These are phyloP conservation scores for Crepidodera aurea DNA, from an alignment of 2,888 invertebrate genomes.

Conservation along the genomic window DNA sequence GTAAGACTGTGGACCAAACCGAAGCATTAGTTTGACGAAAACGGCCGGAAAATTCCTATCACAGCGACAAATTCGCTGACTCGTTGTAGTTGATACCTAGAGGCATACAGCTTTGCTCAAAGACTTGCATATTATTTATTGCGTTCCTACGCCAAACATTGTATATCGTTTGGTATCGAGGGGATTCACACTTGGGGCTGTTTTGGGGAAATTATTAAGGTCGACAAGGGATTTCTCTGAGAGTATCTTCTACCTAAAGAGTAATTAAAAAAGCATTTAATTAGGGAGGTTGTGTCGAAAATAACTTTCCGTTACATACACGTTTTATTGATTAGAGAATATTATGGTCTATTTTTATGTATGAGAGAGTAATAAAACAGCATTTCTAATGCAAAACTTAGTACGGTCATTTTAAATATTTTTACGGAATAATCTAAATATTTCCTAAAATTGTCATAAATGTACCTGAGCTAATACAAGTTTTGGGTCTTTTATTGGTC, in stretches of 20 bases:
- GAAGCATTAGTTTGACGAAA: conserved; percentile 6
- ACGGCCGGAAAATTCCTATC: not conserved
- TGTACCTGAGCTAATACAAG: too few relatives aligned
- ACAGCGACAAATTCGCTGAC: conserved; percentile 40
- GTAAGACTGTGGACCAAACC: conserved; percentile 43
- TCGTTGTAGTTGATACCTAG: conserved; percentile 58
- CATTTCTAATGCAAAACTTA: too few relatives aligned
- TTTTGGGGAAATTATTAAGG: conserved; percentile 34
- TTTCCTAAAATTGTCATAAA: too few relatives aligned
- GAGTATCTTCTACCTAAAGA: conserved; percentile 2
- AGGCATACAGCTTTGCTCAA: conserved; percentile 60
- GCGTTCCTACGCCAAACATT: conserved; percentile 62
- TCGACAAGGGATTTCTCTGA: conserved; percentile 15
- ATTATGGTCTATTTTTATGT: too few relatives aligned
- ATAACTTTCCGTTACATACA: not conserved
- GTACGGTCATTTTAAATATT: too few relatives aligned
- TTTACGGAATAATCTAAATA: too few relatives aligned
- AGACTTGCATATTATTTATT: conserved; percentile 64
- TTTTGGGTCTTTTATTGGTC: too few relatives aligned
- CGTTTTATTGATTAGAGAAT: too few relatives aligned
- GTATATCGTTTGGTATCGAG: conserved; percentile 50
- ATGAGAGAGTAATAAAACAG: too few relatives aligned
- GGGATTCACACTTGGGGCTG: conserved; percentile 40
- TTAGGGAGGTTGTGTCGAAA: conserved; percentile 1
- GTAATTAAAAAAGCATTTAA: conserved; percentile 24